phyloP scores from a whole-genome alignment of 1,140 invertebrate species.

The Trachymyrmex cornetzi region DNA sequence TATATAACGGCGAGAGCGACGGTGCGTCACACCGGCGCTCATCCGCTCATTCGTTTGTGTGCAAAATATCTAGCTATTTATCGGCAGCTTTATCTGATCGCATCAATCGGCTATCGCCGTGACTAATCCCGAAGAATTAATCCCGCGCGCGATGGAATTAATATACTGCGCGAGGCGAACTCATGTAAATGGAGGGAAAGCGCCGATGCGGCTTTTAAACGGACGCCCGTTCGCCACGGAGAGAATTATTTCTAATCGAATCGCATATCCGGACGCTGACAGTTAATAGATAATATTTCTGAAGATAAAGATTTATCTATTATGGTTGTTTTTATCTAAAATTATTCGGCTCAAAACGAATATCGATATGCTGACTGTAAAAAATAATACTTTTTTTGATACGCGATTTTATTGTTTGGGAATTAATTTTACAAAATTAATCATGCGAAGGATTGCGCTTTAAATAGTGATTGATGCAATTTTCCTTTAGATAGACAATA shows the following conservation, averaged over 20 bases:
- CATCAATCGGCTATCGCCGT: conserved; percentile 57
- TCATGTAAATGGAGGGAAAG: conserved; percentile 57
- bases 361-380: neutral
- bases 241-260: conserved; percentile 49
- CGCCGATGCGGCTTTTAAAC: conserved; percentile 21
- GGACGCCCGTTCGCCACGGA: conserved; percentile 20
- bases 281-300: conserved; percentile 13
- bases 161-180: conserved; percentile 36
- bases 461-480: conserved; percentile 29
- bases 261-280: conserved; percentile 39
- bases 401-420: conserved; percentile 1
- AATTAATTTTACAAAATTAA: neutral
- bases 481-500: neutral
- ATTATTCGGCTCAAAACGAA: neutral
- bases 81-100: conserved; percentile 53
- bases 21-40: conserved; percentile 21
- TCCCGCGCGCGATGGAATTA: conserved; percentile 57
- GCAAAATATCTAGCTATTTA: conserved; percentile 55
- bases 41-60: conserved; percentile 28
- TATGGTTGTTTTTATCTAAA: neutral
- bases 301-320: conserved; percentile 6
- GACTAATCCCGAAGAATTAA: conserved; percentile 65
- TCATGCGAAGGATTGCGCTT: neutral
- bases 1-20: neutral
- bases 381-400: neutral